Base-by-base conservation (phyloP, 2,797 vertebrate species). In the Sphaeramia orbicularis region DNA sequence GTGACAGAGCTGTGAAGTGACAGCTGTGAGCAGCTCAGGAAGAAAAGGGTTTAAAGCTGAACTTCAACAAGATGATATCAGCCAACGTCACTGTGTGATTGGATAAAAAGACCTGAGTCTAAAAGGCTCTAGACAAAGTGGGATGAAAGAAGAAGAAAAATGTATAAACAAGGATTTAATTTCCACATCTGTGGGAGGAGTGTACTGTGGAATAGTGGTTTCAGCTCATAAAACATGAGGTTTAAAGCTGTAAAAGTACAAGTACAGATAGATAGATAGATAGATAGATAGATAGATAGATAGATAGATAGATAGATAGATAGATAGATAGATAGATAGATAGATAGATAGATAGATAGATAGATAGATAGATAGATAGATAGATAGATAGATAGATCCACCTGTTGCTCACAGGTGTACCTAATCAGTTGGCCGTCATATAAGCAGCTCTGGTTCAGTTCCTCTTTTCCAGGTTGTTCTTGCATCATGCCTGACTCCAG, bases 71-170 rank as follows among this genome's bases (percentile, higher is more conserved):
- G 56, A 41, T 44, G 57, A 64, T 41, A 40, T 61, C 65, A 65
- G 24, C 7, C 0, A 21, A 69, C 45, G 43, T 70, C 54, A 16
- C 0, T 2, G 19, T 74, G 44, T 41, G 75, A 67, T 55, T 44
- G 24, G 13, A 44, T 71, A 30, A 13, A 27, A 37, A 63, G n/a
- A 53, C 44, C 9, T 49, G 14, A 67, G 58, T 1, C 9, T 41
- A 54, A 42, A 65, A 49, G 42, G 63, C 40, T 27, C 19, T 27
- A 49, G 9, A 71, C n/a, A 32, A 60, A 27, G 43, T 21, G 19
- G 19, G 35, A 68, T 21, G 27, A 57, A 65, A 55, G 44, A 18
- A 65, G 15, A 43, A 51, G 21, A 77, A 50, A 45, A 38, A 45
- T 52, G 44, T 41, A 30, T 19, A 41, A 71, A 61, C 27, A 53